Percentiles rank a stretch among this genome's conserved stretches.
Conservation (phyloP, 2,797 vertebrate species). For the Cygnus olor region DNA sequence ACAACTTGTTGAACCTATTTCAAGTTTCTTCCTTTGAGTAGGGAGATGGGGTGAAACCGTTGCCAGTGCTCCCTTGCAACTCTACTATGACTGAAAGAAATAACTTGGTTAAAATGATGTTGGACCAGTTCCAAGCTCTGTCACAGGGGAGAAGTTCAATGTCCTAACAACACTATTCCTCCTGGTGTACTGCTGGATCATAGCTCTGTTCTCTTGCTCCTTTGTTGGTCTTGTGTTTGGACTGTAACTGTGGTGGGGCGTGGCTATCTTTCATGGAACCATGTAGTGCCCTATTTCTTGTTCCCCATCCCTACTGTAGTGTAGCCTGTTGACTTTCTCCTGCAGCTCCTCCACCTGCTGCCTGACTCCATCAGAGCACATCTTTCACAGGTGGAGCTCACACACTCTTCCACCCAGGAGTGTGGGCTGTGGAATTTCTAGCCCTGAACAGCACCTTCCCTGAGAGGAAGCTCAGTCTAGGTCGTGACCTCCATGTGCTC, state of each 20-base stretch:
- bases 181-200: background rate
- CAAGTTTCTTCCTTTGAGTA: background rate
- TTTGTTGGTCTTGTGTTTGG: background rate
- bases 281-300: background rate
- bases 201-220: background rate
- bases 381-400: no score
- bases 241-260: background rate
- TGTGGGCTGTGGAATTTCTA: background rate
- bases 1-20: no score
- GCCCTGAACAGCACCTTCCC: background rate
- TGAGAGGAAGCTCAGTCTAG: background rate
- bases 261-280: rapidly evolving
- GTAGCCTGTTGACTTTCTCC: background rate
- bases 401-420: background rate
- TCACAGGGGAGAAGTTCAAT: background rate
- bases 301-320: background rate
- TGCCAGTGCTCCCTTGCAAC: background rate
- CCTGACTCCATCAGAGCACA: background rate
- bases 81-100: background rate
- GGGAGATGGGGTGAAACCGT: rapidly evolving
- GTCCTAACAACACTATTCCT: background rate
- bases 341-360: background rate
- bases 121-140: background rate
- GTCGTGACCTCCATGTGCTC: rapidly evolving
- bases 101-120: background rate